Evolutionary conservation across 2,113 vertebrate genomes (phyloP), one percentile per base, ranked within the genome.

Genomic region (Thermophis baileyi): DNA sequence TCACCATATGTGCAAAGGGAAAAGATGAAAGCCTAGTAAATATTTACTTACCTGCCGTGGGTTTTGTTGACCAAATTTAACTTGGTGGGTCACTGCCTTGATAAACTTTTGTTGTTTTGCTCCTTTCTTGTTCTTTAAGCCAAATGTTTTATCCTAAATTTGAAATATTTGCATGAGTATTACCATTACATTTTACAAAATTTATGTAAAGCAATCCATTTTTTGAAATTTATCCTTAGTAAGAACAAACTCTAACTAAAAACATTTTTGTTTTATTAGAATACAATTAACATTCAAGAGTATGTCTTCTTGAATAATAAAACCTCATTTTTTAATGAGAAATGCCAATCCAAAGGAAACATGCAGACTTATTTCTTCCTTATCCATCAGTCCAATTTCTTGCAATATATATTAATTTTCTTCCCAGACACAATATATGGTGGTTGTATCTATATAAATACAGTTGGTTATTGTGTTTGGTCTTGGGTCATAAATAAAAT

Each of bases 71-170:
- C 99, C 99, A 97, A 98, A 97, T 95, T 99, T 99, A 91, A 99
- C 99, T 96, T 99, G 99, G 89, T 99, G 99, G 87, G 98, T 99
- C 5, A 99, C 99, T 90, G 99, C 98, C 95, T 99, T 99, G 96
- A 99, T 99, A 95, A 98, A 99, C 94, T 99, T 99, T 96, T 99
- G 99, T 94, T 99, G 99, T 94, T 99, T 99, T 94, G 98, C 99
- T 91, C 99, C 99, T 95, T 99, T 99, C 94, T 99, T 99, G 96
- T 99, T 99, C 97, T 99, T 99, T 54, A 99, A 97, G 30, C 99
- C 99, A 96, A 99, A 99, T 25, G 99, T 99, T 97, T 99, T 99
- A 93, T 99, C 99, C 99, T 99, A 92, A 51, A 95, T 27, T n/a
- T 92, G 63, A 94, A 93, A 96, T 89, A 6, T 94, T 16, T 87